Evolutionary conservation across 2,113 vertebrate genomes (phyloP).

Genomic region (Corynorhinus townsendii): DNA sequence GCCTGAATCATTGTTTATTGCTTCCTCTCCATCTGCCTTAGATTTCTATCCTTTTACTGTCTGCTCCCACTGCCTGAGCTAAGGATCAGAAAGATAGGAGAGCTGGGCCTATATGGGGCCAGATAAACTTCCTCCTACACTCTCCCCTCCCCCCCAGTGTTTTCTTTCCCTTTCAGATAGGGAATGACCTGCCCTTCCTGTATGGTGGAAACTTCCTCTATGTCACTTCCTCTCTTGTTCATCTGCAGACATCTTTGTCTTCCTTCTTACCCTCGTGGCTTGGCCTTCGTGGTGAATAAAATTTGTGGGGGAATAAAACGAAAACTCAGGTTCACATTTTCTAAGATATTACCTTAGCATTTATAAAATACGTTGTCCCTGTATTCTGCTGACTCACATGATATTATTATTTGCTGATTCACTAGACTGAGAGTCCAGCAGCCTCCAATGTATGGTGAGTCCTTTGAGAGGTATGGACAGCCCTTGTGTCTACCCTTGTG

Average conservation of each 20-base stretch:
- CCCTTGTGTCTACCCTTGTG: background rate
- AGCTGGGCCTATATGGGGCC: background rate
- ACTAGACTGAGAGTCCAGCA: background rate
- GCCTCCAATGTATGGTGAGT: background rate
- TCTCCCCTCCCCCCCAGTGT: background rate
- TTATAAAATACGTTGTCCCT: background rate
- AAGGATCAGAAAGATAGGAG: background rate
- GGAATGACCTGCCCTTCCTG: background rate
- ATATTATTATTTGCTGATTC: background rate
- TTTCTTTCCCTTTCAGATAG: background rate
- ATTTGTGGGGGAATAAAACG: background rate
- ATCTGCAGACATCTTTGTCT: background rate
- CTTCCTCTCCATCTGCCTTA: background rate
- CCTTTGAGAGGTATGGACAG: background rate
- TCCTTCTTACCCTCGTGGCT: background rate
- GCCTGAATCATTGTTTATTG: background rate
- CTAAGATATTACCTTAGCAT: background rate
- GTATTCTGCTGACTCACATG: background rate
- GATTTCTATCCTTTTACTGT: background rate
- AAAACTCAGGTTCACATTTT: slow-evolving; percentile 10
- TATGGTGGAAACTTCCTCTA: background rate
- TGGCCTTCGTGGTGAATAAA: background rate
- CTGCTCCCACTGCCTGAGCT: background rate
- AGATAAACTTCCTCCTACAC: background rate
- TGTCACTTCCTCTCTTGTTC: background rate